Percentiles rank a stretch among this genome's conserved stretches.
phyloP scores from a whole-genome alignment of 2,888 invertebrate genomes.

The Hofmannophila pseudospretella region DNA sequence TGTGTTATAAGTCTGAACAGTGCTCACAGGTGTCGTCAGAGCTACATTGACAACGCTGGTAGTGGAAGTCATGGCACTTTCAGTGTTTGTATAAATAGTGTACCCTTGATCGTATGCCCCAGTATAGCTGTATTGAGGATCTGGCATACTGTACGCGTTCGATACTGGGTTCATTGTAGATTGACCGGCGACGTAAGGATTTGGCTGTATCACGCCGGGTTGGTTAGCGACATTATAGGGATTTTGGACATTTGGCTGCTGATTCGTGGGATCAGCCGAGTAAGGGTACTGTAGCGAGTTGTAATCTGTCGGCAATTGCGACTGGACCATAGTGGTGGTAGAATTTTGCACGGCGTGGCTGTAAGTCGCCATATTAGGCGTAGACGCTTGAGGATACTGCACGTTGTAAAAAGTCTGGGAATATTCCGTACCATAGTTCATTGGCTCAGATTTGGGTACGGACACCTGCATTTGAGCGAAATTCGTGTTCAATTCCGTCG shows the following conservation, averaged over 20 bases:
- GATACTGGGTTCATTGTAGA: slow-evolving; percentile 14
- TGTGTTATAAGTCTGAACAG: slow-evolving; percentile 3
- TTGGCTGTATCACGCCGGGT: slow-evolving; percentile 4
- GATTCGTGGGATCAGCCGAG: slow-evolving; percentile 26
- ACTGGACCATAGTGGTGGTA: slow-evolving; percentile 39
- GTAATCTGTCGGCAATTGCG: slow-evolving; percentile 45
- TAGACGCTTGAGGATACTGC: slow-evolving; percentile 51
- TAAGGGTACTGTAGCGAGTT: slow-evolving; percentile 45
- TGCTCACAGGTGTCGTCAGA: neutral
- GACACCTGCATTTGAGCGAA: slow-evolving; percentile 61
- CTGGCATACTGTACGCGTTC: slow-evolving; percentile 25
- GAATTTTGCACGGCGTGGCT: slow-evolving; percentile 47
- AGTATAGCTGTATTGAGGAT: slow-evolving; percentile 37
- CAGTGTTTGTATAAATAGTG: slow-evolving; percentile 42
- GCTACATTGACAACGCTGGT: slow-evolving; percentile 20
- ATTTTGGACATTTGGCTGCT: slow-evolving; percentile 13
- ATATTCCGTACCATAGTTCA: slow-evolving; percentile 40
- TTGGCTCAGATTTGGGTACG: slow-evolving; percentile 35
- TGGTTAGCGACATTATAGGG: slow-evolving; percentile 1
- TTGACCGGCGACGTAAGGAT: slow-evolving; percentile 9
- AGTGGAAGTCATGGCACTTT: slow-evolving; percentile 32
- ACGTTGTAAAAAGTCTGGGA: slow-evolving; percentile 57
- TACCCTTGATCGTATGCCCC: slow-evolving; percentile 44
- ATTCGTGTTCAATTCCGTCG: slow-evolving; percentile 43
- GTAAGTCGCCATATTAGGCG: slow-evolving; percentile 49